Conservation (phyloP, 2,797 vertebrate species). For the Onychomys torridus region DNA sequence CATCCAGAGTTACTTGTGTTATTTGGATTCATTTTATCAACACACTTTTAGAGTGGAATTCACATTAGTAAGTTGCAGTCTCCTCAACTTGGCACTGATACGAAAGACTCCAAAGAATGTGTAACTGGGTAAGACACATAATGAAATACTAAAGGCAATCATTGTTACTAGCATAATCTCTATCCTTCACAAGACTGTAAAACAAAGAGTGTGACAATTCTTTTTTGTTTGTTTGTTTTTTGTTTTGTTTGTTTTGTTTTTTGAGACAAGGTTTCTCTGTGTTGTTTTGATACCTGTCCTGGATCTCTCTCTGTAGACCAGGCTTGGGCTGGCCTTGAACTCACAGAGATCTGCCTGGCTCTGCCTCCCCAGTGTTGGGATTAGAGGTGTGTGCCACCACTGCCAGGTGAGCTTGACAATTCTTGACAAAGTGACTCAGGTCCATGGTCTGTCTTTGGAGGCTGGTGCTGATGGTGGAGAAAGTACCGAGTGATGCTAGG, state of each 20-base stretch:
- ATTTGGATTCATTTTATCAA: conserved; percentile 47
- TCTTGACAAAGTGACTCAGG: neutral
- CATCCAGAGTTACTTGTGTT: conserved; percentile 9
- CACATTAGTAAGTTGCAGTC: conserved; percentile 19
- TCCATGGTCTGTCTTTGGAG: neutral
- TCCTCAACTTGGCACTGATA: conserved; percentile 4
- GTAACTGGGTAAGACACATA: neutral
- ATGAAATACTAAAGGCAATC: conserved; percentile 13
- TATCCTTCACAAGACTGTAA: neutral
- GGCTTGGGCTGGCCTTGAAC: too few relatives aligned
- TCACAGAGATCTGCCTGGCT: too few relatives aligned
- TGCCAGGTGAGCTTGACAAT: neutral
- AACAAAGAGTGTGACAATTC: neutral
- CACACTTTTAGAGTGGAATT: conserved; percentile 27
- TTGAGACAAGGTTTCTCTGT: too few relatives aligned
- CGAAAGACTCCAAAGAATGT: conserved; percentile 13
- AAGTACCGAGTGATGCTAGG: neutral
- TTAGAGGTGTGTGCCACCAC: too few relatives aligned
- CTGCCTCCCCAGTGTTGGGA: too few relatives aligned
- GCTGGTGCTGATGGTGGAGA: neutral
- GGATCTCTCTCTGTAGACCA: too few relatives aligned
- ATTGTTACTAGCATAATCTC: neutral
- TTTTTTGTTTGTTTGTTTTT: too few relatives aligned
- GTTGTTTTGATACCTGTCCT: too few relatives aligned
- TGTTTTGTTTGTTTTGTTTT: too few relatives aligned